Evolutionary conservation across 2,888 invertebrate species (phyloP), one percentile per base, ranked within the genome.

Genomic region (Stramonita haemastoma): DNA sequence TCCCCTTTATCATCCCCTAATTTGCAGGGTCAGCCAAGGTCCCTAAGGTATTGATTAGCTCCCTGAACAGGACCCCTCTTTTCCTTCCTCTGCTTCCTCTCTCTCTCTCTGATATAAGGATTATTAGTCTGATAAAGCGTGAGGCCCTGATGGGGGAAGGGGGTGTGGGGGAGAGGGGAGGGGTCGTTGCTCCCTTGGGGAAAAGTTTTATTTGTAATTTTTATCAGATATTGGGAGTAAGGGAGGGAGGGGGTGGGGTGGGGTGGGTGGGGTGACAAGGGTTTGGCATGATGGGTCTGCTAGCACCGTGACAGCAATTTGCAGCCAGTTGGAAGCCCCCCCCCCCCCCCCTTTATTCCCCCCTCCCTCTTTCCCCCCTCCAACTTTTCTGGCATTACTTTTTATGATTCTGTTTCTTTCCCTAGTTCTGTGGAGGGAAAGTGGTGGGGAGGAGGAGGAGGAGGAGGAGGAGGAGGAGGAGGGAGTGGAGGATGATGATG

Each of bases 151-250:
- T 91, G 89, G 87, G 88, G n/a, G n/a, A n/a, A n/a, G n/a, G n/a
- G n/a, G n/a, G n/a, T n/a, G n/a, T n/a, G n/a, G n/a, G n/a, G n/a
- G n/a, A n/a, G n/a, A n/a, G n/a, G n/a, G n/a, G n/a, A n/a, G n/a
- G 56, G 86, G 87, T 84, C 13, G 66, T 70, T 19, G 46, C 46
- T 46, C 46, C 46, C 46, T 46, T 13, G 84, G 88, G 79, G 79
- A 89, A 89, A 66, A 91, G 92, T 91, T 91, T 91, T 92, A 92
- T 90, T 91, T 90, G 90, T 89, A 87, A 90, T 92, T 91, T 92
- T 91, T 90, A 91, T 91, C 89, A 89, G 91, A 92, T 92, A 91
- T 91, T 90, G 90, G 90, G 84, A 36, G n/a, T 66, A 87, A 86
- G 86, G 87, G 86, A 88, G 46, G 46, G 46, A 8, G 2, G 46